Base-by-base conservation (phyloP, 1,140 invertebrate genomes). In the Drosophila repletoides region DNA sequence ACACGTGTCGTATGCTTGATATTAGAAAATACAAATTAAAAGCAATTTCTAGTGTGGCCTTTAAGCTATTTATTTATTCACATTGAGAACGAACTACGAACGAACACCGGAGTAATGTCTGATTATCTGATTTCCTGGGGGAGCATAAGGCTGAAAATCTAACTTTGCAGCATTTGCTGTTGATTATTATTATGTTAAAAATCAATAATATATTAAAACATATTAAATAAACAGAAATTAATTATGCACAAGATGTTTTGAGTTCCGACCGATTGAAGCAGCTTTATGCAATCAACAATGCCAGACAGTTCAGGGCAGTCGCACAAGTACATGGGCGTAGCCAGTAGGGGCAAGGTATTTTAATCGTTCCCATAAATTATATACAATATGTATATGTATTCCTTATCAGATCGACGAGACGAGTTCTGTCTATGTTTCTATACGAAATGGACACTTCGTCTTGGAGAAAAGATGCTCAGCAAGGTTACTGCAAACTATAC, bases 141-240 rank as follows among this genome's bases (percentile, higher is more conserved):
- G 36, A 19, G 15, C 9, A 41, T 12, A 41, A 48, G 19, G 17
- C 31, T 51, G 15, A 5, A n/a, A 33, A 21, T 49, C 33, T 17
- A 10, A 21, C 28, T 34, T 33, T 34, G 31, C 6, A 22, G 12
- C 2, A 7, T 7, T 28, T 22, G 17, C 22, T 59, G 19, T 43
- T 55, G 45, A 49, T 58, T 67, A 52, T 64, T 49, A 31, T 68
- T 33, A 46, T 65, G 65, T 46, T 34, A 53, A 52, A 66, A 40
- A 77, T 77, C 72, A 76, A 77, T 83, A 83, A 77, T 69, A 40
- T 51, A 83, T 77, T 83, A 60, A 81, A 72, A 72, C 69, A 56
- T 73, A 70, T 76, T 81, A 73, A 81, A 77, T 63, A 73, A 81
- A 77, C 69, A 69, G 61, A 76, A 72, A 77, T 81, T 81, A 81